Percentiles rank a stretch among this genome's conserved stretches.
phyloP scores from a whole-genome alignment of 2,888 invertebrate genomes.

The Hecatera dysodea region DNA sequence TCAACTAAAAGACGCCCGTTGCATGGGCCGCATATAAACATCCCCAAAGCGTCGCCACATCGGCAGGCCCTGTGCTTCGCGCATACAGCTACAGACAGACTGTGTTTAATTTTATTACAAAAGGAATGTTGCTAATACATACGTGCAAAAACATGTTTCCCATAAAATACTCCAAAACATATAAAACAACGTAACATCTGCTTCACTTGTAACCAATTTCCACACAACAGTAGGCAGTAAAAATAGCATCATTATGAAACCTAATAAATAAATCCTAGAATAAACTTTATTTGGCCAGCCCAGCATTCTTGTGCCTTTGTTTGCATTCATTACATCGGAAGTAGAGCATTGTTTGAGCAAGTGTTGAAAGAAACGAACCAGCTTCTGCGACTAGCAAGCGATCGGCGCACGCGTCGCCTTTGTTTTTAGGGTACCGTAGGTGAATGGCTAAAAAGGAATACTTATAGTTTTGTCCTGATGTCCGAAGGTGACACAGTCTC shows the following conservation, averaged over 20 bases:
- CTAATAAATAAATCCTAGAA: conserved; percentile 56
- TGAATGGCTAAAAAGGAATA: background rate
- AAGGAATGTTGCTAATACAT: conserved; percentile 8
- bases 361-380: conserved; percentile 83
- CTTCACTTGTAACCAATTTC: conserved; percentile 26
- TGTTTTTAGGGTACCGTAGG: conserved; percentile 31
- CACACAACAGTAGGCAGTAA: conserved; percentile 14
- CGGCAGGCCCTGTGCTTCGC: background rate
- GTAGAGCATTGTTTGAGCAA: conserved; percentile 83
- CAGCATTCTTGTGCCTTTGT: conserved; percentile 72
- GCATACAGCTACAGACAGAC: background rate
- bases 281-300: conserved; percentile 59
- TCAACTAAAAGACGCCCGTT: background rate
- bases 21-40: background rate
- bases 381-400: conserved; percentile 58
- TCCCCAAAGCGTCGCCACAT: background rate
- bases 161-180: conserved; percentile 12
- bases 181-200: conserved; percentile 29
- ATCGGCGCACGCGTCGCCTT: conserved; percentile 54
- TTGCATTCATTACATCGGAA: conserved; percentile 78
- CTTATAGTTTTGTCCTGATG: background rate
- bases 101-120: background rate
- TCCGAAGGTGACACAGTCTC: background rate
- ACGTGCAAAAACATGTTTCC: conserved; percentile 14
- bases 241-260: conserved; percentile 48